phyloP scores from a whole-genome alignment of 2,797 vertebrate species.

The Pelobates cultripes region DNA sequence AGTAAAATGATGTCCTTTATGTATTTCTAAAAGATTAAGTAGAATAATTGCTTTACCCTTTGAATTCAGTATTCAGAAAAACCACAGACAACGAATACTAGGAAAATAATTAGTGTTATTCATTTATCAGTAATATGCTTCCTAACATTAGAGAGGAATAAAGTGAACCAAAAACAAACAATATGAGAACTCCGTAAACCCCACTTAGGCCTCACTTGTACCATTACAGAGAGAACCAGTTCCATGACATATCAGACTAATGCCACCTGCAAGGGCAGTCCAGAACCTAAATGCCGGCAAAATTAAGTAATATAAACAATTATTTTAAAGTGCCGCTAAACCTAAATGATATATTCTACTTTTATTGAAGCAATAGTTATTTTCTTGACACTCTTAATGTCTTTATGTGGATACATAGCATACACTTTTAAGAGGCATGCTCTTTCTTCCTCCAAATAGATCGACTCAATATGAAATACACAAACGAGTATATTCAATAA shows the following conservation, averaged over 20 bases:
- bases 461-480: no score
- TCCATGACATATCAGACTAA: no score
- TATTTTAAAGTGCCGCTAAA: background rate
- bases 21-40: slow-evolving; percentile 8
- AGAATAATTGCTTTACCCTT: slow-evolving; percentile 24
- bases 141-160: background rate
- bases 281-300: background rate
- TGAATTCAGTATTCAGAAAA: slow-evolving; percentile 7
- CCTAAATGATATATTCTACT: no score
- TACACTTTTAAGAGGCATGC: no score
- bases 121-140: slow-evolving; percentile 3
- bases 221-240: no score
- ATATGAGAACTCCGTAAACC: background rate
- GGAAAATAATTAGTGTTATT: background rate
- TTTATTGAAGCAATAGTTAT: no score
- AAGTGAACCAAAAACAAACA: background rate
- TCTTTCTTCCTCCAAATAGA: no score
- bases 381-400: no score
- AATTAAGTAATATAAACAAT: background rate
- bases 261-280: no score
- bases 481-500: no score
- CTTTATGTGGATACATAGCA: no score
- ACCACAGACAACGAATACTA: slow-evolving; percentile 15
- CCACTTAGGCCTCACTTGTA: background rate
- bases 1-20: slow-evolving; percentile 19